phyloP scores from a whole-genome alignment of 2,113 vertebrate species.

The Heterocephalus glaber region DNA sequence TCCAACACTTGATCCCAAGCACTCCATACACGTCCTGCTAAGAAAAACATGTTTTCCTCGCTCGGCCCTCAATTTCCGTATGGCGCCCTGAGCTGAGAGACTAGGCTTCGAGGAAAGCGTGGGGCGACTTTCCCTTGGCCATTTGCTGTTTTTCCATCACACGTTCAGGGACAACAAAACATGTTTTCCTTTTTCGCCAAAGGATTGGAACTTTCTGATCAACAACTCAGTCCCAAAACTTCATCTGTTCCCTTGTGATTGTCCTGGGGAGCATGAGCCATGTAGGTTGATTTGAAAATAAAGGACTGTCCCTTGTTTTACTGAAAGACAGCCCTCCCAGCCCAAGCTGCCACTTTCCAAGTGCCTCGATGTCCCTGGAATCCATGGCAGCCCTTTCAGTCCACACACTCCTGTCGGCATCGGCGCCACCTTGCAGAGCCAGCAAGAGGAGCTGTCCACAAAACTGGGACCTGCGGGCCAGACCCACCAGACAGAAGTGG shows the following conservation, averaged over 20 bases:
- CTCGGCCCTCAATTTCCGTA: conserved; percentile 82
- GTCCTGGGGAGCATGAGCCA: background rate
- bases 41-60: conserved; percentile 87
- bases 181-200: conserved; percentile 79
- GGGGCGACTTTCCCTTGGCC: conserved; percentile 77
- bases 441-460: background rate
- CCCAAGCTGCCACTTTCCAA: background rate
- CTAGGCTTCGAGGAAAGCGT: conserved; percentile 77
- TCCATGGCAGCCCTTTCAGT: background rate
- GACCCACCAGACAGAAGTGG: background rate
- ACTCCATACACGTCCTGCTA: conserved; percentile 79
- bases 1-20: conserved; percentile 79
- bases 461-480: background rate
- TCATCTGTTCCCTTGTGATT: conserved; percentile 26
- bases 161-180: conserved; percentile 78
- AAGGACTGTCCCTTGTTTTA: background rate
- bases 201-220: conserved; percentile 70
- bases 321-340: background rate
- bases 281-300: background rate
- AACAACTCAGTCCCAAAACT: conserved; percentile 50
- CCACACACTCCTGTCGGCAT: background rate
- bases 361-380: background rate
- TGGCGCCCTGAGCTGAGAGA: conserved; percentile 67
- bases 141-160: conserved; percentile 70
- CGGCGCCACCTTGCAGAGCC: background rate